Evolutionary conservation across 1,140 invertebrate species (phyloP), one percentile per base, ranked within the genome.

Genomic region (Pogonus chalceus): DNA sequence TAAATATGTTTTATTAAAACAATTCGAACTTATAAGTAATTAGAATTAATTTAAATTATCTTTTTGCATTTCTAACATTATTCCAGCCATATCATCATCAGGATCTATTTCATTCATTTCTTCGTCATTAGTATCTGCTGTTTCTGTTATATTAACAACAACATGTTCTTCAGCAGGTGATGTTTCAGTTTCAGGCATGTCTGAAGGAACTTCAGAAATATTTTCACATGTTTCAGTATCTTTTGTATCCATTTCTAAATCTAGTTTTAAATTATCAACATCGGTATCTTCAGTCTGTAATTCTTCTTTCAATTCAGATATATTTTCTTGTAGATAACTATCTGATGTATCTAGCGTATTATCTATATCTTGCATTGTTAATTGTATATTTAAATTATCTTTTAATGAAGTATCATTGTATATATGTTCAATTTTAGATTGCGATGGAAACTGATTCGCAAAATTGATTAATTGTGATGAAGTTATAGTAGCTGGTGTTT

Each of bases 11-110:
- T n/a, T n/a, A n/a, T n/a, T n/a, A n/a, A n/a, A n/a, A n/a, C n/a
- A n/a, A n/a, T n/a, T n/a, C n/a, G n/a, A n/a, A n/a, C n/a, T n/a
- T n/a, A n/a, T n/a, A n/a, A n/a, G n/a, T n/a, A n/a, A n/a, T n/a
- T n/a, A n/a, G n/a, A n/a, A n/a, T n/a, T n/a, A n/a, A n/a, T n/a
- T n/a, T n/a, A n/a, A n/a, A n/a, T n/a, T 12, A 43, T 62, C 62
- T 50, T 73, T 71, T n/a, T 70, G 72, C 70, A 73, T 72, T 59
- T 73, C 72, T 20, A 71, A 63, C 72, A 73, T 73, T 49, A 72
- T 54, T 18, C 72, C 72, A 18, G 72, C 72, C 65, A 73, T 71
- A 51, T 73, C 72, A 48, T 73, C 72, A 35, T 73, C 72, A 1
- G 72, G 72, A 60, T 73, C 72, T 24, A 73, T 72, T 50, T 72